Conservation (phyloP, 2,888 invertebrate species). For the Dasypolia templi region DNA sequence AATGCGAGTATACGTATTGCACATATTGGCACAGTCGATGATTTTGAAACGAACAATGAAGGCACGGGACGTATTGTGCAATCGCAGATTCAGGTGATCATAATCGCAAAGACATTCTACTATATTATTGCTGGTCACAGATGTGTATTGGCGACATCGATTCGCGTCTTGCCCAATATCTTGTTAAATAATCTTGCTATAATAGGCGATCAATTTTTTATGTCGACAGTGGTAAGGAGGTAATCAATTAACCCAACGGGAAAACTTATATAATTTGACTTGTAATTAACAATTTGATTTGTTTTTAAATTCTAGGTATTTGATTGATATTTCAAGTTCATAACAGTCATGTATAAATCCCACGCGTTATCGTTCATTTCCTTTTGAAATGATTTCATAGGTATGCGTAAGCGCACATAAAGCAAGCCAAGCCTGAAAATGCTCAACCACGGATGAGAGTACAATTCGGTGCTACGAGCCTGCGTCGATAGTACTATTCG, state of each 20-base stretch:
- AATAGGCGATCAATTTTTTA: constrained; percentile 12
- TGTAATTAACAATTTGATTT: too few relatives aligned
- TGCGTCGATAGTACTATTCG: too few relatives aligned
- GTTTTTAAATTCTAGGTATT: constrained; percentile 13
- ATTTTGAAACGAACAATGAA: constrained; percentile 64
- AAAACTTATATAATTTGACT: too few relatives aligned
- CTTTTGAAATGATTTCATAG: not conserved
- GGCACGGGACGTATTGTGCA: constrained; percentile 54
- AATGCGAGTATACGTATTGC: constrained; percentile 28
- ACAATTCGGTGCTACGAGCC: too few relatives aligned
- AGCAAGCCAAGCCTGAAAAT: not conserved
- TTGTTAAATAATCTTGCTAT: constrained; percentile 30
- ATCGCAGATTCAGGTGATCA: constrained; percentile 62
- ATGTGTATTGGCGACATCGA: constrained; percentile 64
- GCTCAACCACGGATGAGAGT: not conserved
- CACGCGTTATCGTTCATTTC: not conserved
- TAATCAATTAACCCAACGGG: constrained; percentile 17
- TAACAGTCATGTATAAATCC: not conserved
- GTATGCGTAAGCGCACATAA: not conserved
- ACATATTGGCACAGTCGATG: constrained; percentile 44
- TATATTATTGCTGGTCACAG: constrained; percentile 58
- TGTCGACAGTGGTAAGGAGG: not conserved
- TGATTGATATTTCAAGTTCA: not conserved
- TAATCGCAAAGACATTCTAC: constrained; percentile 66
- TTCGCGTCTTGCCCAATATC: constrained; percentile 48